Conservation (phyloP, 2,113 vertebrate species). For the Aphyosemion australe region DNA sequence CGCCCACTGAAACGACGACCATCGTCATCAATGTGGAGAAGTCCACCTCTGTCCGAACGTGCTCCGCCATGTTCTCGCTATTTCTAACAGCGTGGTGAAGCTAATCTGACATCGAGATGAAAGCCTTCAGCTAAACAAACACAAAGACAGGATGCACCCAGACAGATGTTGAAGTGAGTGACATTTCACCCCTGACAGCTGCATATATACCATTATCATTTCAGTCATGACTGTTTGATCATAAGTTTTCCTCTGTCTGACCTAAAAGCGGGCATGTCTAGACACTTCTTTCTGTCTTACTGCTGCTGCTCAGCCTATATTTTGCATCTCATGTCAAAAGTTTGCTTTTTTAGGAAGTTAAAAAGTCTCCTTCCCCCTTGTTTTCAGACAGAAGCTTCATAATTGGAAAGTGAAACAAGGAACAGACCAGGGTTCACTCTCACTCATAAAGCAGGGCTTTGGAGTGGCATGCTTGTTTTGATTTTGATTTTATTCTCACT, state of each 20-base stretch:
- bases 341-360: conserved; percentile 75
- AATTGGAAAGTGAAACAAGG: conserved; percentile 67
- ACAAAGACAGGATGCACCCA: conserved; percentile 19
- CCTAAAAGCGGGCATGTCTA: conserved; percentile 73
- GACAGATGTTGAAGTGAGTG: conserved; percentile 27
- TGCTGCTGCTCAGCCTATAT: conserved; percentile 61
- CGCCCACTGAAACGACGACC: conserved; percentile 52
- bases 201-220: conserved; percentile 37
- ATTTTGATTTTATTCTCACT: conserved; percentile 12
- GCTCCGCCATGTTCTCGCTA: not conserved
- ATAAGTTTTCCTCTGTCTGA: conserved; percentile 74
- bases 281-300: conserved; percentile 66
- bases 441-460: conserved; percentile 49
- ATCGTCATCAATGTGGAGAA: conserved; percentile 58
- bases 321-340: conserved; percentile 66
- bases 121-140: conserved; percentile 40
- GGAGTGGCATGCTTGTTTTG: not conserved
- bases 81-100: conserved; percentile 5
- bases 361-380: conserved; percentile 65
- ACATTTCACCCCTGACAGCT: conserved; percentile 69
- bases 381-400: conserved; percentile 64
- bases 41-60: conserved; percentile 50
- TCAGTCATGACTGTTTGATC: conserved; percentile 62
- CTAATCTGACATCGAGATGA: conserved; percentile 42
- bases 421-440: conserved; percentile 60